A percentile compares a stretch with the other conserved stretches of the same genome.
Evolutionary conservation across 2,888 invertebrate species (phyloP).

Genomic region (Yponomeuta plumbellus): DNA sequence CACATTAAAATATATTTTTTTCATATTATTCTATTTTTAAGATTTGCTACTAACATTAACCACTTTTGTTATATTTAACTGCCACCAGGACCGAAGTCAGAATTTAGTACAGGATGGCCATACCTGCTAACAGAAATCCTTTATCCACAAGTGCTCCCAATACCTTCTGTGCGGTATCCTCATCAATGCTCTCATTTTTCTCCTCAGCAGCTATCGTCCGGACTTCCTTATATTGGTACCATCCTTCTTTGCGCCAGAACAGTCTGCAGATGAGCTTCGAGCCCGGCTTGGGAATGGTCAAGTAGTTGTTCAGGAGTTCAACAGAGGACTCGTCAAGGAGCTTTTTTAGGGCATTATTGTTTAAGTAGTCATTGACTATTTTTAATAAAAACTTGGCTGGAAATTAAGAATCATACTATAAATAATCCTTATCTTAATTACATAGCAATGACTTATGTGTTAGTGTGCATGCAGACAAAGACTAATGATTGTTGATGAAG

Average conservation of each 20-base stretch:
- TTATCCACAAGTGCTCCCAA: constrained; percentile 37
- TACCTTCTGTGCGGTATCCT: constrained; percentile 32
- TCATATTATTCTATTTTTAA: too few species aligned
- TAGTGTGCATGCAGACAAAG: too few species aligned
- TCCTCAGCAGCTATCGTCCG: constrained; percentile 31
- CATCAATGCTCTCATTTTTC: constrained; percentile 27
- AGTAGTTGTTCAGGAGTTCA: constrained; percentile 35
- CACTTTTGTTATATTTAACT: too few species aligned
- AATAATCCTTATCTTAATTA: too few species aligned
- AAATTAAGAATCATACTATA: constrained; percentile 23
- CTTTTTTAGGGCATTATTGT: constrained; percentile 34
- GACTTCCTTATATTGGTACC: constrained; percentile 45
- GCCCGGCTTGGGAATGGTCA: constrained; percentile 39
- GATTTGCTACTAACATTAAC: too few species aligned
- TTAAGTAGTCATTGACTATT: constrained; percentile 46
- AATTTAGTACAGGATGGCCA: not conserved
- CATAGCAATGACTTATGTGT: too few species aligned
- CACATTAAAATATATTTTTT: too few species aligned
- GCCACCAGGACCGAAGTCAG: not conserved
- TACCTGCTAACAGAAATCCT: not conserved
- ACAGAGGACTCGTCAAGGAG: constrained; percentile 39
- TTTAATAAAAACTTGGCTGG: constrained; percentile 50
- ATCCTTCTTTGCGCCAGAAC: constrained; percentile 54
- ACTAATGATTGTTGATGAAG: too few species aligned
- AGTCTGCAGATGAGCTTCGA: constrained; percentile 52